Conservation (phyloP, 2,888 invertebrate genomes). For the Helleia helle region DNA sequence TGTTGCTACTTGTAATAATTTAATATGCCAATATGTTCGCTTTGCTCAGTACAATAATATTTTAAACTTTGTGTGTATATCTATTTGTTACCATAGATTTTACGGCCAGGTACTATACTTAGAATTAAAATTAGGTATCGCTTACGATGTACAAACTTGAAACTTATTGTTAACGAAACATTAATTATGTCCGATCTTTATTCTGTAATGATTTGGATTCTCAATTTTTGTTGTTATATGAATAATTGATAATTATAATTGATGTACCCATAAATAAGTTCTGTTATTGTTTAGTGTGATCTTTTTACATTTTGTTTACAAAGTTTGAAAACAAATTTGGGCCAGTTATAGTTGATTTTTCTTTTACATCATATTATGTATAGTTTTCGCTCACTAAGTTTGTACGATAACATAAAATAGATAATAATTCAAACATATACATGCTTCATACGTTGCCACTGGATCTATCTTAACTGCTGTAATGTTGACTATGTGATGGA, state of each 20-base stretch:
- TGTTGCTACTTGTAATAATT: constrained; percentile 23
- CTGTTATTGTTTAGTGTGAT: constrained; percentile 10
- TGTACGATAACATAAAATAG: constrained; percentile 45
- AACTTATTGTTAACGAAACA: constrained; percentile 30
- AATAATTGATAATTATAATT: too few species aligned
- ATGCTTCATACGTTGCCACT: constrained; percentile 59
- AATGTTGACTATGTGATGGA: not conserved
- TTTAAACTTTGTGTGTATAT: constrained; percentile 44
- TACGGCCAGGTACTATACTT: constrained; percentile 66
- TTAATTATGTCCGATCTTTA: constrained; percentile 25
- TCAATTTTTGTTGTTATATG: constrained; percentile 30
- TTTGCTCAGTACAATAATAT: constrained; percentile 52
- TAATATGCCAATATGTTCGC: constrained; percentile 27
- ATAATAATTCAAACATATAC: constrained; percentile 47
- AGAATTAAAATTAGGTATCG: constrained; percentile 51
- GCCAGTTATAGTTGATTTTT: constrained; percentile 54
- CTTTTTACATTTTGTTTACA: constrained; percentile 15
- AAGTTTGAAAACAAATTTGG: constrained; percentile 16
- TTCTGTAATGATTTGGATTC: constrained; percentile 34
- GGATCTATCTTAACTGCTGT: constrained; percentile 19
- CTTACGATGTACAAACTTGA: constrained; percentile 54
- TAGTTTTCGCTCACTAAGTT: constrained; percentile 41
- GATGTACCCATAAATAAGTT: constrained; percentile 21
- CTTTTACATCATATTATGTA: constrained; percentile 33
- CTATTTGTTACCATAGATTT: constrained; percentile 67